A percentile compares a stretch with the other conserved stretches of the same genome.
Evolutionary conservation across 2,797 vertebrate genomes (phyloP).

Genomic region (Megalops cyprinoides): DNA sequence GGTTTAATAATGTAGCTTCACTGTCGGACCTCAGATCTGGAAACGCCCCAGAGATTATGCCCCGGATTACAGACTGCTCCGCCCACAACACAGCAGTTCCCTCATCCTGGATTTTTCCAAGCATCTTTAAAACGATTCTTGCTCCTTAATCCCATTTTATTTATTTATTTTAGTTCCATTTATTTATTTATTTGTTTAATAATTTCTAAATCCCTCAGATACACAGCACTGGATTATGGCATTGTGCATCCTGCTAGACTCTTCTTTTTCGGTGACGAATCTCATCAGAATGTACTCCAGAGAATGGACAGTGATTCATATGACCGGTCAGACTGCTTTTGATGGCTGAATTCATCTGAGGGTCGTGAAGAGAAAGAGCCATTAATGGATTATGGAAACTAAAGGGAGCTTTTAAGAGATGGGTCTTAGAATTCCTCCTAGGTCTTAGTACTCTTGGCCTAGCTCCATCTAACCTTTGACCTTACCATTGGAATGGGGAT

Average conservation of each 20-base stretch:
- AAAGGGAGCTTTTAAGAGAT: not conserved
- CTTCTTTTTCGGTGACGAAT: slow-evolving; percentile 28
- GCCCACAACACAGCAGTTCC: slow-evolving; percentile 8
- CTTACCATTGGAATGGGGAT: not conserved
- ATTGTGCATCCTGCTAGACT: slow-evolving; percentile 45
- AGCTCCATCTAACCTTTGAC: not conserved
- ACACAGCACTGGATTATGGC: slow-evolving; percentile 41
- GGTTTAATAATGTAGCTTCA: slow-evolving; percentile 61
- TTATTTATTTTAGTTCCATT: slow-evolving; percentile 31
- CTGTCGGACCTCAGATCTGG: slow-evolving; percentile 30
- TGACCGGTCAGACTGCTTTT: not conserved
- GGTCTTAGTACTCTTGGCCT: not conserved
- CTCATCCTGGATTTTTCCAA: slow-evolving; percentile 5
- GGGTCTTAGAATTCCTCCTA: not conserved
- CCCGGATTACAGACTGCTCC: slow-evolving; percentile 44
- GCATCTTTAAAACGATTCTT: slow-evolving; percentile 44
- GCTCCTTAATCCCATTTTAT: slow-evolving; percentile 46
- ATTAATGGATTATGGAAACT: slow-evolving; percentile 4
- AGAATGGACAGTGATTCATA: not conserved
- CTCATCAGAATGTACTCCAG: slow-evolving; percentile 5
- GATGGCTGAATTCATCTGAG: not conserved
- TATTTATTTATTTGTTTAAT: slow-evolving; percentile 34
- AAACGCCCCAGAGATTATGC: slow-evolving; percentile 44
- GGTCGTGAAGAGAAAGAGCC: not conserved
- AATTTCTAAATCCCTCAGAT: slow-evolving; percentile 24